These are phyloP conservation scores for Pomatostomus ruficeps DNA, from an alignment of 2,113 vertebrate species.

Conservation along the genomic window DNA sequence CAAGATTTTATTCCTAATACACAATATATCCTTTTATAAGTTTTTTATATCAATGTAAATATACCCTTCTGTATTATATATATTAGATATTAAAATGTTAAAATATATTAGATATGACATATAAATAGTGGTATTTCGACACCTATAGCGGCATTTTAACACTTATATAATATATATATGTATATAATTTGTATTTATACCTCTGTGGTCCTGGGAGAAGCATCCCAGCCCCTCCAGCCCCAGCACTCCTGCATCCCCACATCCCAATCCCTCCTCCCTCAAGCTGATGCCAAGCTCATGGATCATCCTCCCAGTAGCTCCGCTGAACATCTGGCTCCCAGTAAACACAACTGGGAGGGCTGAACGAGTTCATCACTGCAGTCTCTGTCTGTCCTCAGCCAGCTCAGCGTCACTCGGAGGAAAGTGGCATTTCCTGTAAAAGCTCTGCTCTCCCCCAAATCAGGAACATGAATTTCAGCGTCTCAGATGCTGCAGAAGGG, in stretches of 20 bases:
- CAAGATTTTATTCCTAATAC: not conserved
- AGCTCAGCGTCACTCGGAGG: not conserved
- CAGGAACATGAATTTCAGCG: not conserved
- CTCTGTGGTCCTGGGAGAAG: not conserved
- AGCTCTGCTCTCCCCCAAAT: not conserved
- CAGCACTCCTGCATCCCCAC: not conserved
- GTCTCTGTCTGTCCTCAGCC: not conserved
- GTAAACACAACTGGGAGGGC: not conserved
- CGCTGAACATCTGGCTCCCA: slow-evolving; percentile 12
- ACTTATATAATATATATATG: not conserved
- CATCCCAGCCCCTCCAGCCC: not conserved
- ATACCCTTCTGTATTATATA: no score
- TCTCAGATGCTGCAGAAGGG: not conserved
- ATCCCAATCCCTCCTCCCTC: not conserved
- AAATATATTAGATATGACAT: not conserved
- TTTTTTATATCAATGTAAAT: no score
- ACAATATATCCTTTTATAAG: no score
- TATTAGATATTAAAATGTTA: not conserved
- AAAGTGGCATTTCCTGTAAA: not conserved
- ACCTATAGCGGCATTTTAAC: not conserved
- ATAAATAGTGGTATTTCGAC: accelerated
- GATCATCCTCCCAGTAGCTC: not conserved
- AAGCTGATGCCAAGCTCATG: not conserved
- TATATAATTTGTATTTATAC: not conserved
- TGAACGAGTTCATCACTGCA: not conserved